Evolutionary conservation across 1,140 invertebrate species (phyloP).

Genomic region (Metaphire vulgaris): DNA sequence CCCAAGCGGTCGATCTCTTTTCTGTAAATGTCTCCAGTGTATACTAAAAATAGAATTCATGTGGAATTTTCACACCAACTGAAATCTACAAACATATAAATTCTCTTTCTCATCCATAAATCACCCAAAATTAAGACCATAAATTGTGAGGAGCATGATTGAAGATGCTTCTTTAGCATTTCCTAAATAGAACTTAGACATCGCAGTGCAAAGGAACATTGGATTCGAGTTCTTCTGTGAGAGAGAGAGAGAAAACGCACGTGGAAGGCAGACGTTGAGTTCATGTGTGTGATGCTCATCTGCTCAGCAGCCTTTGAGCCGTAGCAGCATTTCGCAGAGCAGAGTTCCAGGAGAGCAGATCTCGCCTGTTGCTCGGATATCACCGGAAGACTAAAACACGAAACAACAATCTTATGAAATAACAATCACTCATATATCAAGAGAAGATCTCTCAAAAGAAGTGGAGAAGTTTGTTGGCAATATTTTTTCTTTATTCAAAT

Average conservation of each 20-base stretch:
- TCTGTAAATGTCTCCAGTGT: conserved; percentile 55
- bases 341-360: conserved; percentile 49
- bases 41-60: conserved; percentile 37
- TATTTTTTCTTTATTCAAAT: background rate
- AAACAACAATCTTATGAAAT: too few relatives aligned
- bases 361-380: conserved; percentile 46
- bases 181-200: too few relatives aligned
- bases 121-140: too few relatives aligned
- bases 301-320: conserved; percentile 50
- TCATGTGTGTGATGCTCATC: conserved; percentile 52
- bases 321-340: conserved; percentile 54
- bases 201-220: too few relatives aligned
- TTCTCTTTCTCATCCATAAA: too few relatives aligned
- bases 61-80: too few relatives aligned
- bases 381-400: background rate
- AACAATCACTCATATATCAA: too few relatives aligned
- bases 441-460: background rate
- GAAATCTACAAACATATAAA: too few relatives aligned
- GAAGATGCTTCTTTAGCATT: too few relatives aligned
- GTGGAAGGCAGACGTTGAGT: conserved; percentile 53
- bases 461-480: background rate
- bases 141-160: too few relatives aligned
- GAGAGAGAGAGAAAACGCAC: too few relatives aligned
- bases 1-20: conserved; percentile 54
- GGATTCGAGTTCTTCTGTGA: too few relatives aligned